These are phyloP conservation scores for Eciton burchellii DNA, from an alignment of 1,140 invertebrate species.

Conservation along the genomic window DNA sequence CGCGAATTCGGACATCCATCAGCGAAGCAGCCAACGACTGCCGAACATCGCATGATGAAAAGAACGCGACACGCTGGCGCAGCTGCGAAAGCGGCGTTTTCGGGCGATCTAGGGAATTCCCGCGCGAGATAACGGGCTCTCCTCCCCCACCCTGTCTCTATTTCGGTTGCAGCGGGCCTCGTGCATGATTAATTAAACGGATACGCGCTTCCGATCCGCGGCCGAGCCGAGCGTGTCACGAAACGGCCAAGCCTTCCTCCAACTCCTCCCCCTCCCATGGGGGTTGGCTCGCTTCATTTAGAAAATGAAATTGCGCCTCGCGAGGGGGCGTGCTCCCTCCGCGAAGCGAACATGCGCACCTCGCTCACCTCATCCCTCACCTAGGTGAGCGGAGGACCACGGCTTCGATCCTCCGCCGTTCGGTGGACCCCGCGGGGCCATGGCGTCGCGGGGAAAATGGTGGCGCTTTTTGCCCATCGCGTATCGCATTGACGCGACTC, in stretches of 20 bases:
- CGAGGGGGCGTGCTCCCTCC: slow-evolving; percentile 79
- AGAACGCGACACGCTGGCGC: no score
- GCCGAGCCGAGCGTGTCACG: slow-evolving; percentile 64
- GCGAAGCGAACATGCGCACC: slow-evolving; percentile 78
- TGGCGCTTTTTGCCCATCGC: slow-evolving; percentile 52
- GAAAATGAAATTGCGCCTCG: slow-evolving; percentile 79
- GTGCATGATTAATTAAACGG: slow-evolving; percentile 84
- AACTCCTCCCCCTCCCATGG: slow-evolving; percentile 60
- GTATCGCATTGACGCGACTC: slow-evolving; percentile 47
- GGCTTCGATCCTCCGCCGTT: slow-evolving; percentile 69
- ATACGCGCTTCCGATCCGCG: slow-evolving; percentile 80
- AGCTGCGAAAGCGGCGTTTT: no score
- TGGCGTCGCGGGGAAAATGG: slow-evolving; percentile 67
- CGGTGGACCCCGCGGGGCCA: slow-evolving; percentile 38
- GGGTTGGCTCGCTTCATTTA: slow-evolving; percentile 71
- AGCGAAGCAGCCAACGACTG: no score
- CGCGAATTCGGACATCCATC: background rate
- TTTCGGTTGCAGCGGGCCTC: slow-evolving; percentile 69
- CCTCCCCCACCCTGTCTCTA: slow-evolving; percentile 78
- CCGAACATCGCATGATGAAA: no score
- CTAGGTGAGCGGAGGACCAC: slow-evolving; percentile 65
- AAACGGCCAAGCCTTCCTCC: slow-evolving; percentile 66
- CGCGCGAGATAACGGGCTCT: slow-evolving; percentile 59
- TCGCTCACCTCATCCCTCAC: slow-evolving; percentile 65
- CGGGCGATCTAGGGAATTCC: slow-evolving; percentile 38